Evolutionary conservation across 2,113 vertebrate genomes (phyloP), one percentile per base, ranked within the genome.

Genomic region (Anas platyrhynchos): DNA sequence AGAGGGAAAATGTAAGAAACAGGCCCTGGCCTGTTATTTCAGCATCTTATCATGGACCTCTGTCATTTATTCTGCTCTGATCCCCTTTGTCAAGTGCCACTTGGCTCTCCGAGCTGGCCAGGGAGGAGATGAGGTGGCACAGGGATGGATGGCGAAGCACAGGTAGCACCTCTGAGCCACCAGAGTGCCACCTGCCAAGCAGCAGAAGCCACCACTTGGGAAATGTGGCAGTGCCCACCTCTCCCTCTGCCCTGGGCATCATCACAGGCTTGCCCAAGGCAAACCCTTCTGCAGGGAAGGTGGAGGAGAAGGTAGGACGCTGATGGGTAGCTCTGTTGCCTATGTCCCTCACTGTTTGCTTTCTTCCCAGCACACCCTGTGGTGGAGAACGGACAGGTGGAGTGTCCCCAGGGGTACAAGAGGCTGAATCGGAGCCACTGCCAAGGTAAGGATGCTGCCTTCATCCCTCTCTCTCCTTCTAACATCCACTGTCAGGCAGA

Each of bases 351-450:
- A 48, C 77, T 84, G 26, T 94, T 91, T 96, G 38, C 55, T 97
- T 59, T 80, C 36, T 92, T 80, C 85, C 78, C 96, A 99, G 99
- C 98, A 32, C 98, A 97, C 58, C 98, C 98, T 3, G 97, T 99
- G 96, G 98, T 99, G 88, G 98, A 98, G 71, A 99, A 99, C 43
- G 99, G 98, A 89, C 98, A 98, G 88, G 98, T 99, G 93, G 98
- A 99, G 89, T 99, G 99, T 97, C 98, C 99, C 72, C 98, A 98
- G 83, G 99, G 99, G 22, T 99, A 99, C 94, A 99, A 99, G 97
- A 98, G 98, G 62, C 93, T 99, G 97, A 99, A 99, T 91, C 75
- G 93, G 66, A 99, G 98, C 91, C 99, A 99, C 90, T 99, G 99
- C 97, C 99, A 99, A 99, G 99, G 99, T 99, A 98, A 98, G 98